Percentiles rank a stretch among this genome's conserved stretches.
phyloP scores from a whole-genome alignment of 1,140 invertebrate species.

The Calliopsis andreniformis region DNA sequence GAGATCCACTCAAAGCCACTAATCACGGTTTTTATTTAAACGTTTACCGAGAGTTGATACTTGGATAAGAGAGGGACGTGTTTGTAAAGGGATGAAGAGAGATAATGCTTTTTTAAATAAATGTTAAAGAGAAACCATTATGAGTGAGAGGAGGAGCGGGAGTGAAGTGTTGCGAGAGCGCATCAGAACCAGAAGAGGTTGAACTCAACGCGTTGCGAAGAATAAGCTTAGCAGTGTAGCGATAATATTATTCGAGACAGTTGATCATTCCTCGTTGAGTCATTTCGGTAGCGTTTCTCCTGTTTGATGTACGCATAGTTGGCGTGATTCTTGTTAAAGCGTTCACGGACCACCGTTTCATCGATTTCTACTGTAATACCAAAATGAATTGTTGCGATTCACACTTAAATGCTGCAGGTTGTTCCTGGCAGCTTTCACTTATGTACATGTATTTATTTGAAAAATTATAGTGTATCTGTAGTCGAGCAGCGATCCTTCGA shows the following conservation, averaged over 20 bases:
- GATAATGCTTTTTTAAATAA: constrained; percentile 1
- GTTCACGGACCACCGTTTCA: constrained; percentile 17
- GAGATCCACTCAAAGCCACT: background rate
- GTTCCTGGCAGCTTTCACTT: constrained; percentile 17
- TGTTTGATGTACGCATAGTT: constrained; percentile 25
- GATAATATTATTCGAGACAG: constrained; percentile 3
- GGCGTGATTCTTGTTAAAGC: constrained; percentile 24
- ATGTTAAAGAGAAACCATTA: constrained; percentile 28
- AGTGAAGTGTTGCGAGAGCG: background rate
- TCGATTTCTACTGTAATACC: constrained; percentile 6
- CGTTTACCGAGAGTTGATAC: background rate
- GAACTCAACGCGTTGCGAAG: background rate
- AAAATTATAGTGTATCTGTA: background rate
- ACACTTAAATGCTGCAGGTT: constrained; percentile 2
- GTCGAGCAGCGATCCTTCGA: constrained; percentile 22
- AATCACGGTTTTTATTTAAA: constrained; percentile 27
- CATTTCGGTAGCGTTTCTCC: constrained; percentile 29
- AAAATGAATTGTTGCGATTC: constrained; percentile 24
- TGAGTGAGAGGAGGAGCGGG: background rate
- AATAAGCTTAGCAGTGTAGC: background rate
- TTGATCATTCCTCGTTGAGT: constrained; percentile 27
- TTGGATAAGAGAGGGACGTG: background rate
- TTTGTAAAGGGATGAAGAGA: background rate
- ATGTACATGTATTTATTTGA: too few species aligned
- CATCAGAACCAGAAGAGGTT: background rate